Base-by-base conservation (phyloP, 2,113 vertebrate species). In the Chroicocephalus ridibundus region DNA sequence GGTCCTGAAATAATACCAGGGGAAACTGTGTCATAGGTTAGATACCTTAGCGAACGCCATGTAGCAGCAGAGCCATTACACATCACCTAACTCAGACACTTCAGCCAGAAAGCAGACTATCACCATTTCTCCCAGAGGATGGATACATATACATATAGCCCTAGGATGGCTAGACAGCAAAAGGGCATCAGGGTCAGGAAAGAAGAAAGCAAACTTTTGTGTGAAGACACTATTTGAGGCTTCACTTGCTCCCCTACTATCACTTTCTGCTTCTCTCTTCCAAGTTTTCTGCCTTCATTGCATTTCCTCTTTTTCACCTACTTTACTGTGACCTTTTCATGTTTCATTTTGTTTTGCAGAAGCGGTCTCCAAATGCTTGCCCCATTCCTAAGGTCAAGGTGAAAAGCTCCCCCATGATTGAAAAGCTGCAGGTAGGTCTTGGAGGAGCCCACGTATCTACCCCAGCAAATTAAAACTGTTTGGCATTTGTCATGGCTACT, bases 321-420 rank as follows among this genome's bases (percentile, higher is more conserved):
- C 62, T 82, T 47, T 42, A n/a, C 32, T 66, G 77, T 82, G 85
- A 77, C 1, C 6, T 69, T 94, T 57, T 89, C 32, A 5, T 49
- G 22, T 66, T 96, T 64, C 32, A 21, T 87, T 90, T 87, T 88
- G 38, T 96, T 93, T 96, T 93, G 31, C 94, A 98, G 98, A 98
- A 98, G 89, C 82, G 70, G 20, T 95, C 96, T 2, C 95, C 98
- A 89, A 97, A 61, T 46, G 85, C 94, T 36, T 95, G 96, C 71
- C 94, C 97, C 31, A 36, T 96, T 58, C 97, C 97, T 51, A 98
- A 97, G 83, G 61, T 98, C 94, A 98, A 98, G 61, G 94, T 98
- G 97, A 98, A 98, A 98, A 98, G 98, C 81, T 98, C 98, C 1
- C 94, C 98, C 94, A 97, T 98, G 94, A 98, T 98, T 66, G 98